phyloP scores from a whole-genome alignment of 2,888 invertebrate genomes.

The Ornithoptera priamus region DNA sequence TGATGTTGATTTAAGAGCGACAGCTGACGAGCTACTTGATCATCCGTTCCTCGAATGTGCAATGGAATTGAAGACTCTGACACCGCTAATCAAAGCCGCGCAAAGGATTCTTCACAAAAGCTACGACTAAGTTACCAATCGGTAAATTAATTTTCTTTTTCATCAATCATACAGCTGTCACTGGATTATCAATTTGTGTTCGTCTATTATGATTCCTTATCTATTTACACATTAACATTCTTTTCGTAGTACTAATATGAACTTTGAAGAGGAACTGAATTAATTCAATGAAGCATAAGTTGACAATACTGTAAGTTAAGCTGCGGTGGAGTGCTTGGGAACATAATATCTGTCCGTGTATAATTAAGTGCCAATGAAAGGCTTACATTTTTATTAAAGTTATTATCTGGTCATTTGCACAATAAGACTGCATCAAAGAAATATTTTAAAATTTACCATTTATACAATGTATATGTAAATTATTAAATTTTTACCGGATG shows the following conservation, averaged over 20 bases:
- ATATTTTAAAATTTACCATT: constrained; percentile 17
- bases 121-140: constrained; percentile 54
- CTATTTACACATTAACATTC: constrained; percentile 4
- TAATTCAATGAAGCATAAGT: constrained; percentile 18
- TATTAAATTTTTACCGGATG: not conserved
- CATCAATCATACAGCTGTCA: constrained; percentile 44
- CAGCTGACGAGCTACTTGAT: constrained; percentile 87
- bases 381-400: constrained; percentile 18
- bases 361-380: constrained; percentile 26
- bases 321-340: constrained; percentile 2
- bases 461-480: not conserved
- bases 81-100: constrained; percentile 94
- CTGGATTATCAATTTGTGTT: constrained; percentile 31
- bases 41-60: constrained; percentile 90
- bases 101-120: constrained; percentile 89
- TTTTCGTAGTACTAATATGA: constrained; percentile 7
- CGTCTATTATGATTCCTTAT: constrained; percentile 9
- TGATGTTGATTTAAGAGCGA: constrained; percentile 88
- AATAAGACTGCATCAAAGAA: constrained; percentile 22
- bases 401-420: constrained; percentile 22
- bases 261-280: constrained; percentile 13
- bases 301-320: constrained; percentile 21
- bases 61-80: constrained; percentile 89
- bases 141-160: constrained; percentile 46
- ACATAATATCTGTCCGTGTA: constrained; percentile 17